Base-by-base conservation (phyloP, 2,113 vertebrate species). In the Toxotes jaculatrix region DNA sequence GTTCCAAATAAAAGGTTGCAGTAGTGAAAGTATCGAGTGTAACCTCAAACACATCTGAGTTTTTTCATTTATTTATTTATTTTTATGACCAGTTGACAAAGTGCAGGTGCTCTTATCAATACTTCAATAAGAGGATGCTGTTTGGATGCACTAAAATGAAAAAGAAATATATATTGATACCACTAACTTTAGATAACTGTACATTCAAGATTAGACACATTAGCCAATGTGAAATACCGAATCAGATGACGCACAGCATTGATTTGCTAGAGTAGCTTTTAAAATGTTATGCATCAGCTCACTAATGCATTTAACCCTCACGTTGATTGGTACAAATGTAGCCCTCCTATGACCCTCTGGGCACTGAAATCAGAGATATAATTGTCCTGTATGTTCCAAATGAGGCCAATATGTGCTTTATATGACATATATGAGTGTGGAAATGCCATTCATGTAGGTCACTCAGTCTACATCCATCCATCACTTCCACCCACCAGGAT, bases 361-460 rank as follows among this genome's bases (percentile, higher is more conserved):
- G 89, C 85, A 62, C 51, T 42, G 51, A 74, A 87, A 90, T 87
- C 80, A 55, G 45, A 86, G 45, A 79, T 65, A 62, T 32, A 72
- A 86, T 62, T 13, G 16, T 59, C 55, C 51, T 80, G 53, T 72
- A 82, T 56, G 77, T 64, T 82, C 49, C 59, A 83, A 82, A 87
- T 86, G 80, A 80, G 64, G 57, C 80, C 59, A 81, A 38, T 80
- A 69, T 40, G 42, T 57, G 59, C 66, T 73, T 43, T 81, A 74
- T 75, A 83, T 90, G 82, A 66, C 49, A 57, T 64, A 53, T 69
- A 47, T 14, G 47, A 74, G 71, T 80, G 67, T 72, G 62, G 77
- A 79, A 80, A 80, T 60, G 77, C 69, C 78, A 73, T 71, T 85
- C 77, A 86, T 83, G 67, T 88, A 90, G 80, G 87, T 87, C 83